These are phyloP conservation scores for Scartelaos histophorus DNA, from an alignment of 2,113 vertebrate genomes.

Conservation along the genomic window DNA sequence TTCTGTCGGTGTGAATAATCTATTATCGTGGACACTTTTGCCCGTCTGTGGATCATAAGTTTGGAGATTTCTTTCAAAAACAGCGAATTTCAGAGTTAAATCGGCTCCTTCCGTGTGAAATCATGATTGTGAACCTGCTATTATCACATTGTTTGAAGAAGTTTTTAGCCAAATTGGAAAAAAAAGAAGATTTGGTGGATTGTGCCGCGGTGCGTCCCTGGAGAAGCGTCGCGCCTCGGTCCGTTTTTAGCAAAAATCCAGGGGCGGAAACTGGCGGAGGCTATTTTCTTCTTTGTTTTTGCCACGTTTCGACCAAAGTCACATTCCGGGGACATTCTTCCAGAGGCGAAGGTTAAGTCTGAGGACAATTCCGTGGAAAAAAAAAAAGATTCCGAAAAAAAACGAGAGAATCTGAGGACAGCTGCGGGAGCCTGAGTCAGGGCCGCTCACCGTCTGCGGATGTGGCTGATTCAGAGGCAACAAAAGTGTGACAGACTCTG, in stretches of 20 bases:
- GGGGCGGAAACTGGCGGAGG: slow-evolving; percentile 43
- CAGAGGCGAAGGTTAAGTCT: slow-evolving; percentile 33
- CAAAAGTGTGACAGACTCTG: too few species aligned
- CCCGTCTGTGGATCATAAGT: too few species aligned
- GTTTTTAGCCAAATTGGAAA: too few species aligned
- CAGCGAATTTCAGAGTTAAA: too few species aligned
- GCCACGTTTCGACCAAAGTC: slow-evolving; percentile 60
- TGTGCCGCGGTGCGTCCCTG: background rate
- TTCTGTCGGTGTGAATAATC: too few species aligned
- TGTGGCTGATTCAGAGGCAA: slow-evolving; percentile 1
- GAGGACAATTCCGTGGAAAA: slow-evolving; percentile 37
- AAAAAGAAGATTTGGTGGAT: background rate
- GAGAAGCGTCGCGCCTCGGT: slow-evolving; percentile 45
- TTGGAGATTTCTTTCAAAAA: too few species aligned
- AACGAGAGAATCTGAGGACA: background rate
- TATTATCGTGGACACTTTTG: too few species aligned
- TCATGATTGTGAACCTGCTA: too few species aligned
- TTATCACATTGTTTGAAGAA: too few species aligned
- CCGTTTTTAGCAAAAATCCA: slow-evolving; percentile 49
- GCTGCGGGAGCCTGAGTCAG: too few species aligned
- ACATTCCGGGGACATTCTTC: slow-evolving; percentile 61
- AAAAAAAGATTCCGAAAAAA: slow-evolving; percentile 30
- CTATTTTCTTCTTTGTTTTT: slow-evolving; percentile 39
- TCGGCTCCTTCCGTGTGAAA: too few species aligned
- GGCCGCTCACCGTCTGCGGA: too few species aligned